Evolutionary conservation across 30 jellyfish, hydroid and myxozoan genomes (phyloP).

Genomic region (Rhopilema esculentum): DNA sequence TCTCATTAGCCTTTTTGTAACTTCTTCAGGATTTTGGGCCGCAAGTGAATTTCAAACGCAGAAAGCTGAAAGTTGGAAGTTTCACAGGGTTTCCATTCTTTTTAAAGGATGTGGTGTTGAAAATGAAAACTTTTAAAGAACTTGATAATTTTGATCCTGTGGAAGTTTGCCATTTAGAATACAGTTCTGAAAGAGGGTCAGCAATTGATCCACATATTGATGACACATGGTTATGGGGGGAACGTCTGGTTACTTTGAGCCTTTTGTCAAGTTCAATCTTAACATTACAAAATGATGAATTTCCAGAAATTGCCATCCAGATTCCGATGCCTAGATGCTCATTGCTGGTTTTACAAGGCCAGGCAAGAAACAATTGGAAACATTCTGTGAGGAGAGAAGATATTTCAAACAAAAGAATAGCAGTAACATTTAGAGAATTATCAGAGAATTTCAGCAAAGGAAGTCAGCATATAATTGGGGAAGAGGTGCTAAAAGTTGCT

Average conservation of each 20-base stretch:
- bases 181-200: conserved; percentile 86
- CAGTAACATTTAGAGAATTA: conserved; percentile 93
- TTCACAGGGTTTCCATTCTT: conserved; percentile 91
- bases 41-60: conserved; percentile 90
- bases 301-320: conserved; percentile 27
- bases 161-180: conserved; percentile 94
- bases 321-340: conserved; percentile 91
- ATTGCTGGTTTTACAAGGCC: conserved; percentile 73
- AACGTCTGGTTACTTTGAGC: conserved; percentile 87
- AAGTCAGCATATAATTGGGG: conserved; percentile 42
- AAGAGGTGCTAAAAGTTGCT: conserved; percentile 66
- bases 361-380: conserved; percentile 89
- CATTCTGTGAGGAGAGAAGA: conserved; percentile 79
- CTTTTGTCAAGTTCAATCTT: conserved; percentile 63
- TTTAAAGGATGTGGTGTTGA: conserved; percentile 41
- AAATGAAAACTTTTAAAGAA: conserved; percentile 15
- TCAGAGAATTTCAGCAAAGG: conserved; percentile 61
- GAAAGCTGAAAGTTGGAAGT: conserved; percentile 72
- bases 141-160: conserved; percentile 81
- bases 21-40: conserved; percentile 97
- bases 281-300: conserved; percentile 67
- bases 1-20: neutral
- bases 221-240: conserved; percentile 99
- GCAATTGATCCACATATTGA: conserved; percentile 98
- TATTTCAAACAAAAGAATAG: conserved; percentile 63